phyloP scores from a whole-genome alignment of 2,888 invertebrate species.

The Chirona hameri region DNA sequence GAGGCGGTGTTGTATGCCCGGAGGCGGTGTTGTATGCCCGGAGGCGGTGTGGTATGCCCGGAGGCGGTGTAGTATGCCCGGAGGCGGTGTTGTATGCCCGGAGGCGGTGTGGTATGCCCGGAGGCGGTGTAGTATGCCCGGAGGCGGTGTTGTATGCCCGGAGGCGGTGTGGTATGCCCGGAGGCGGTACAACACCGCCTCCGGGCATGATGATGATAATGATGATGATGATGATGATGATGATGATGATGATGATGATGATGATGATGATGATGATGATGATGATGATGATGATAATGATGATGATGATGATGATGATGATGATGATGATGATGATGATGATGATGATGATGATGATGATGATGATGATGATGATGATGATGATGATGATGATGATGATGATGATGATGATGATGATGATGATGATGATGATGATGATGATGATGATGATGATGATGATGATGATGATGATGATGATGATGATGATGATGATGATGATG shows the following conservation, averaged over 20 bases:
- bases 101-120: too few species aligned
- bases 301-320: constrained; percentile 22
- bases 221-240: constrained; percentile 22
- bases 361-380: constrained; percentile 8
- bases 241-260: constrained; percentile 22
- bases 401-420: neutral
- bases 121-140: too few species aligned
- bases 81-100: too few species aligned
- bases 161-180: too few species aligned
- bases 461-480: constrained; percentile 22
- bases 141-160: too few species aligned
- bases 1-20: too few species aligned
- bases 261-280: constrained; percentile 22
- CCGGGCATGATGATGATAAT: constrained; percentile 1
- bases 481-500: neutral
- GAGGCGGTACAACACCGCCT: neutral
- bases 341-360: too few species aligned
- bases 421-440: neutral
- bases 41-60: too few species aligned
- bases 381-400: neutral
- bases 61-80: too few species aligned
- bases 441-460: neutral
- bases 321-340: constrained; percentile 11
- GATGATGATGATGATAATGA: constrained; percentile 22
- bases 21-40: too few species aligned